Percentiles rank a stretch among this genome's conserved stretches.
phyloP scores from a whole-genome alignment of 2,113 vertebrate genomes.

The Psettodes erumei region DNA sequence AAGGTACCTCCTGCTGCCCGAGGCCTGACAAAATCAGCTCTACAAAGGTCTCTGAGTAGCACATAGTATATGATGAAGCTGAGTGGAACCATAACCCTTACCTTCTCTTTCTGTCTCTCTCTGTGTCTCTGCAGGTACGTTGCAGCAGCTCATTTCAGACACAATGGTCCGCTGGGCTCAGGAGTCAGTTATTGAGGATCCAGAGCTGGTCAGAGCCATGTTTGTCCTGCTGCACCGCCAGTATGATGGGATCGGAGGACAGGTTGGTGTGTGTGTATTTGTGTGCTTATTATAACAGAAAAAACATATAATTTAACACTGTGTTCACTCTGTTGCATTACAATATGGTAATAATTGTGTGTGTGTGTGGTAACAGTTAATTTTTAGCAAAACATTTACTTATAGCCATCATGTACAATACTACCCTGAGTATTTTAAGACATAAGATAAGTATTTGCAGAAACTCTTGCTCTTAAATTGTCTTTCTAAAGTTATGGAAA shows the following conservation, averaged over 20 bases:
- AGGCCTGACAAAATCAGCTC: too few relatives aligned
- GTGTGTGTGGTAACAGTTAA: neutral
- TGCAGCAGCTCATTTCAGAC: constrained; percentile 95
- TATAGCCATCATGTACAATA: too few relatives aligned
- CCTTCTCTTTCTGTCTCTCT: neutral
- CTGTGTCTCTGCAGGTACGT: constrained; percentile 82
- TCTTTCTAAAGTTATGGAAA: neutral
- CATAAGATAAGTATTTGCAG: too few relatives aligned
- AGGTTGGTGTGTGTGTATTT: constrained; percentile 78
- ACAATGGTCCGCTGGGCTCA: constrained; percentile 98
- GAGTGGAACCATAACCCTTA: too few relatives aligned
- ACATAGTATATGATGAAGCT: too few relatives aligned
- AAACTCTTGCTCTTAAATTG: too few relatives aligned
- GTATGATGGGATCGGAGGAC: constrained; percentile 94
- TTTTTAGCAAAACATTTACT: neutral
- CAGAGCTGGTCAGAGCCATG: constrained; percentile 95
- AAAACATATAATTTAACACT: neutral
- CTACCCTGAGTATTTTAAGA: too few relatives aligned
- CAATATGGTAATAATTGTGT: neutral
- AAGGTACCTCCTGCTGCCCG: too few relatives aligned
- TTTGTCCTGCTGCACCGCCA: constrained; percentile 94
- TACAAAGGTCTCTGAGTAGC: too few relatives aligned
- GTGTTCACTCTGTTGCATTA: neutral
- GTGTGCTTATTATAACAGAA: neutral
- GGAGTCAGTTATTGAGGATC: constrained; percentile 95